A percentile compares a stretch with the other conserved stretches of the same genome.
phyloP scores from a whole-genome alignment of 2,888 invertebrate genomes.

The Watsonalla binaria region DNA sequence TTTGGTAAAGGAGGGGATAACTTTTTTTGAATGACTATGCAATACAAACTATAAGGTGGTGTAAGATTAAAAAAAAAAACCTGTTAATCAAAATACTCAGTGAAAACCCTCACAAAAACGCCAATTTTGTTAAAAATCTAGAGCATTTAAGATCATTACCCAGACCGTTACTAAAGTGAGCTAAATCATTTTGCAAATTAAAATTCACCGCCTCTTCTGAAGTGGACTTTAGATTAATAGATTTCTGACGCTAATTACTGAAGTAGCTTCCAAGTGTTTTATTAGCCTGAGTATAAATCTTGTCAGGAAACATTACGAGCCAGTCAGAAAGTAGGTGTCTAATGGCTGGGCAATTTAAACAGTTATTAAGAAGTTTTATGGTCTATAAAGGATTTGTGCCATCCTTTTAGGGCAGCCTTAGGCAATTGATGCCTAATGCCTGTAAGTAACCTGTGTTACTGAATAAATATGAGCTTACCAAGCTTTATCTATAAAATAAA shows the following conservation, averaged over 20 bases:
- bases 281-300: slow-evolving; percentile 13
- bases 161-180: not conserved
- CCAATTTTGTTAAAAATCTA: too few species aligned
- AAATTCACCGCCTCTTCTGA: slow-evolving; percentile 3
- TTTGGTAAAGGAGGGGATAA: too few species aligned
- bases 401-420: not conserved
- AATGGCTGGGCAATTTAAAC: not conserved
- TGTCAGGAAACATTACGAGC: slow-evolving; percentile 20
- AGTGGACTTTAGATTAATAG: not conserved
- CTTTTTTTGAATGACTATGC: too few species aligned
- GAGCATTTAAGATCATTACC: not conserved
- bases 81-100: too few species aligned
- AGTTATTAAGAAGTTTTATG: not conserved
- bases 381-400: not conserved
- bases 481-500: too few species aligned
- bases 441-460: too few species aligned
- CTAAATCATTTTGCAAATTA: not conserved
- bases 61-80: too few species aligned
- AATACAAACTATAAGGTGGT: too few species aligned
- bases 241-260: not conserved
- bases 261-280: not conserved
- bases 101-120: too few species aligned
- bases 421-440: not conserved
- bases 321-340: not conserved
- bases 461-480: too few species aligned